Evolutionary conservation across 2,797 vertebrate species (phyloP).

Genomic region (Mycteria americana): DNA sequence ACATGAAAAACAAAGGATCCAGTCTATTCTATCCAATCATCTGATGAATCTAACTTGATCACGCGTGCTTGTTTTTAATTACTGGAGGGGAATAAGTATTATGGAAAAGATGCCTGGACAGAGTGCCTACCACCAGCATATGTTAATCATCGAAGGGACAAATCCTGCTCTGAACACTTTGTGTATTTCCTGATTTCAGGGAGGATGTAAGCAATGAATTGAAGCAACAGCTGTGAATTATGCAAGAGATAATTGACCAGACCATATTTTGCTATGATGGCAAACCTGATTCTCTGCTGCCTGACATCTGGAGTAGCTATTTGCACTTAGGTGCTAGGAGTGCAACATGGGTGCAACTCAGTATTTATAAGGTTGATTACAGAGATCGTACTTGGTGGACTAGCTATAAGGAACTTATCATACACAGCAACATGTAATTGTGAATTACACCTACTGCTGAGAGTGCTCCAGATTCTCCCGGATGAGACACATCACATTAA

Average conservation of each 20-base stretch:
- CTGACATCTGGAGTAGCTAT: background rate
- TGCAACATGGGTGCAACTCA: background rate
- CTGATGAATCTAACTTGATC: background rate
- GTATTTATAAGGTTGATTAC: background rate
- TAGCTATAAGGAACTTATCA: background rate
- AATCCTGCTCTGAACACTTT: background rate
- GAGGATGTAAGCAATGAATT: background rate
- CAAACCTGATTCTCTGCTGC: background rate
- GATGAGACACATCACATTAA: background rate
- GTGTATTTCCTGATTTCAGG: background rate
- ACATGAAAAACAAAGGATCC: background rate
- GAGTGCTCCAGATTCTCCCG: background rate
- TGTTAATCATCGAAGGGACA: background rate
- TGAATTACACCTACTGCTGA: background rate
- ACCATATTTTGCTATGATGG: background rate
- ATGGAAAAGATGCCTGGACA: background rate
- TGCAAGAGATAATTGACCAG: background rate
- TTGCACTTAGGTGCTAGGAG: background rate
- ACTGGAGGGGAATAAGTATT: background rate
- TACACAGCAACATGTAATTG: background rate
- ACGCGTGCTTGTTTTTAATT: background rate
- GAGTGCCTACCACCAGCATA: background rate
- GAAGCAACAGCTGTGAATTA: background rate
- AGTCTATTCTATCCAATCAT: background rate
- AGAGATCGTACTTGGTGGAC: background rate